phyloP scores from a whole-genome alignment of 2,113 vertebrate species.

The Campylomormyrus tamandua region DNA sequence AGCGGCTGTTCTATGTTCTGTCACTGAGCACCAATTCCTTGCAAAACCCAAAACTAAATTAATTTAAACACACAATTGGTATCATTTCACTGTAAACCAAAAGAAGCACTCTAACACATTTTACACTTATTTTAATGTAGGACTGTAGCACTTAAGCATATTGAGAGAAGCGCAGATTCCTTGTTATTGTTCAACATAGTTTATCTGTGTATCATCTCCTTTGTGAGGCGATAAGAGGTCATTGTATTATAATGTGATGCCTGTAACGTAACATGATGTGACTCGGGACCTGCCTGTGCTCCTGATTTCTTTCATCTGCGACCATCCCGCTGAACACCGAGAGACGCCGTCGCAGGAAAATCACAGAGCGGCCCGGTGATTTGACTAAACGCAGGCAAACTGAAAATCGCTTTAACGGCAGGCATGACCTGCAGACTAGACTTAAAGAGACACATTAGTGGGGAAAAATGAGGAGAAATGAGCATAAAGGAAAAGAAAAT shows the following conservation, averaged over 20 bases:
- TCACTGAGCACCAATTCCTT: background rate
- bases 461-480: background rate
- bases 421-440: background rate
- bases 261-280: background rate
- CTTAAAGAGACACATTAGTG: background rate
- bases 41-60: background rate
- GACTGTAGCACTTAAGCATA: background rate
- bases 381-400: background rate
- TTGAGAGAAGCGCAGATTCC: background rate
- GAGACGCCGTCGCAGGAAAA: background rate
- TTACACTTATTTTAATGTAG: background rate
- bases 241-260: background rate
- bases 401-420: background rate
- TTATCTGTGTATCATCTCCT: background rate
- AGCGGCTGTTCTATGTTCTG: background rate
- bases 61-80: background rate
- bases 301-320: background rate
- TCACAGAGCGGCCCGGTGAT: background rate
- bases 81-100: background rate
- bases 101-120: background rate
- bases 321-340: background rate
- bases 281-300: background rate
- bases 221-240: background rate
- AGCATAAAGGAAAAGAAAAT: background rate
- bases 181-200: background rate